Evolutionary conservation across 2,113 vertebrate species (phyloP).

Genomic region (Pangasianodon gigas): DNA sequence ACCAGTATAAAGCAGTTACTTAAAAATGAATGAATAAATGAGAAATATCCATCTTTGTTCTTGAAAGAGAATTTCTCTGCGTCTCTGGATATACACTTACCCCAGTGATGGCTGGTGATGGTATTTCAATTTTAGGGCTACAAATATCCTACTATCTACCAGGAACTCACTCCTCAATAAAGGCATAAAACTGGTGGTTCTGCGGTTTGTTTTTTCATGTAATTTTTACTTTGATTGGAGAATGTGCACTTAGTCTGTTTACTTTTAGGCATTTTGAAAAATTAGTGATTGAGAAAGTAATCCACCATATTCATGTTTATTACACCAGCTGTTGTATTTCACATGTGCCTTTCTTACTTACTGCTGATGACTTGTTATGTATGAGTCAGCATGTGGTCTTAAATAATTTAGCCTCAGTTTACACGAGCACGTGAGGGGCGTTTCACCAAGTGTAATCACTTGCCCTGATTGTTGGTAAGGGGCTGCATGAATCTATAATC

Average conservation of each 20-base stretch:
- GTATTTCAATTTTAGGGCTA: too few species aligned
- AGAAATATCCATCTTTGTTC: not conserved
- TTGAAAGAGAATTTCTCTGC: not conserved
- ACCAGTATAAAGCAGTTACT: not conserved
- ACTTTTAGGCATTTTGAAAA: not conserved
- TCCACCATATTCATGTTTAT: too few species aligned
- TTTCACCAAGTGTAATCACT: not conserved
- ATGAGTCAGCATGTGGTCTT: not conserved
- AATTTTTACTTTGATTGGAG: not conserved
- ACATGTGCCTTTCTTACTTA: not conserved
- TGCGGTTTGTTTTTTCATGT: too few species aligned
- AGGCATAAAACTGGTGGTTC: not conserved
- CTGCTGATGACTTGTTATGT: not conserved
- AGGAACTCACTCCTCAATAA: not conserved
- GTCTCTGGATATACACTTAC: not conserved
- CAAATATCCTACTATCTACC: not conserved
- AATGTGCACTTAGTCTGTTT: not conserved
- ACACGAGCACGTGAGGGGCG: not conserved
- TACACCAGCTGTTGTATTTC: not conserved
- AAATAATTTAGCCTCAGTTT: not conserved
- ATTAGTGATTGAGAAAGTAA: not conserved
- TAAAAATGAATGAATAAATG: too few species aligned
- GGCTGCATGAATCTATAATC: not conserved
- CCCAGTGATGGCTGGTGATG: not conserved
- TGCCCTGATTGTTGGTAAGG: too few species aligned